These are phyloP conservation scores for Melitaea athalia DNA, from an alignment of 2,888 invertebrate species.

Conservation along the genomic window DNA sequence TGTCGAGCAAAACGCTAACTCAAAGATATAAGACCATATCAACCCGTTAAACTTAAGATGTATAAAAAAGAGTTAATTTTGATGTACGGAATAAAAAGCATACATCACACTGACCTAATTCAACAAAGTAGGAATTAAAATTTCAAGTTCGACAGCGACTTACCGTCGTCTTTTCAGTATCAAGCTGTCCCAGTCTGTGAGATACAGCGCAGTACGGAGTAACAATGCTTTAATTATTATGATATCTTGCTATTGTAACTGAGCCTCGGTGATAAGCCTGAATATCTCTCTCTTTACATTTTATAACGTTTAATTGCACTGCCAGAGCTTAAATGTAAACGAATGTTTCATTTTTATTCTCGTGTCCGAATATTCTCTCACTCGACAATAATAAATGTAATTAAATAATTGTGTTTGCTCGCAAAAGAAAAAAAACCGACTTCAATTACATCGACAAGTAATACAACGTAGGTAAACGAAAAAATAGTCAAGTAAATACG, in stretches of 20 bases:
- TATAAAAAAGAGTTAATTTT: too few relatives aligned
- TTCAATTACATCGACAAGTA: too few relatives aligned
- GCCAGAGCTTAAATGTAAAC: too few relatives aligned
- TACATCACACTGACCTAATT: neutral
- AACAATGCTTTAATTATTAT: conserved; percentile 6
- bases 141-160: neutral
- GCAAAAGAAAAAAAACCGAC: too few relatives aligned
- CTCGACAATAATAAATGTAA: neutral
- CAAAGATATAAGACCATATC: too few relatives aligned
- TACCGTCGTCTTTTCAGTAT: neutral
- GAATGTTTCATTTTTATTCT: neutral
- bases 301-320: neutral
- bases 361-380: neutral
- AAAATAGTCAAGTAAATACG: too few relatives aligned
- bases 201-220: neutral
- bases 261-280: neutral
- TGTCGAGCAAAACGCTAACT: too few relatives aligned
- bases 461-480: too few relatives aligned
- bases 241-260: neutral
- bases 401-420: too few relatives aligned
- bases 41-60: too few relatives aligned
- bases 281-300: conserved; percentile 2
- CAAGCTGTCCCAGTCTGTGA: neutral
- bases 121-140: neutral
- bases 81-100: too few relatives aligned